Evolutionary conservation across 2,888 invertebrate genomes (phyloP), one percentile per base, ranked within the genome.

Genomic region (Acrobasis repandana): DNA sequence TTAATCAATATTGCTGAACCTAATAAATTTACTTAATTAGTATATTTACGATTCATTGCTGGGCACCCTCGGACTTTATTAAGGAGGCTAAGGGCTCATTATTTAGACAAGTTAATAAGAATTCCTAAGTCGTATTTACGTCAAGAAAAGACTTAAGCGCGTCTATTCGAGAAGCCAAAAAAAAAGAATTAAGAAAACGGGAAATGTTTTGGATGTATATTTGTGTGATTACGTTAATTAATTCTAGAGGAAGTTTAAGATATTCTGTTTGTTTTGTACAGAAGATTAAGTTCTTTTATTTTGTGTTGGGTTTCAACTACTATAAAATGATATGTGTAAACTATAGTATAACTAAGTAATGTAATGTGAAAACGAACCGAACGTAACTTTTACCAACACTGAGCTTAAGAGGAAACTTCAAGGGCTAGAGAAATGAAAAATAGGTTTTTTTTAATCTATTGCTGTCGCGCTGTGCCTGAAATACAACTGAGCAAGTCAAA

Each of bases 41-140:
- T 71, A 66, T 71, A 67, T 67, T 62, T 68, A 61, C 48, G 63
- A 58, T 61, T 60, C 62, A 63, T 64, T 64, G 64, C 56, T 62
- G 62, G 63, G 66, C 65, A 66, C 67, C 63, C 60, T 52, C 63
- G 61, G 63, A 51, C 67, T 72, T 76, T 72, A 73, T 74, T 76
- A 77, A 70, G 67, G 16, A 72, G 67, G 67, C 71, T 73, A 73
- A 73, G 70, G 70, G 72, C 80, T 85, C 81, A 83, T 88, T 88
- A 86, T 83, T 85, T 81, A 82, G 81, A 82, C 80, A 82, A 82
- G 78, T 82, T 85, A 86, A 85, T 86, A 88, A 86, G 86, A 84
- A 86, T 85, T 82, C 80, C 73, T 85, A 82, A 85, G 88, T 80
- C 88, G 86, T 74, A 86, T 89, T 87, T 84, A 85, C 79, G 88